Percentiles rank a stretch among this genome's conserved stretches.
These are phyloP conservation scores for Entomyzon cyanotis DNA, from an alignment of 2,113 vertebrate species.

Conservation along the genomic window DNA sequence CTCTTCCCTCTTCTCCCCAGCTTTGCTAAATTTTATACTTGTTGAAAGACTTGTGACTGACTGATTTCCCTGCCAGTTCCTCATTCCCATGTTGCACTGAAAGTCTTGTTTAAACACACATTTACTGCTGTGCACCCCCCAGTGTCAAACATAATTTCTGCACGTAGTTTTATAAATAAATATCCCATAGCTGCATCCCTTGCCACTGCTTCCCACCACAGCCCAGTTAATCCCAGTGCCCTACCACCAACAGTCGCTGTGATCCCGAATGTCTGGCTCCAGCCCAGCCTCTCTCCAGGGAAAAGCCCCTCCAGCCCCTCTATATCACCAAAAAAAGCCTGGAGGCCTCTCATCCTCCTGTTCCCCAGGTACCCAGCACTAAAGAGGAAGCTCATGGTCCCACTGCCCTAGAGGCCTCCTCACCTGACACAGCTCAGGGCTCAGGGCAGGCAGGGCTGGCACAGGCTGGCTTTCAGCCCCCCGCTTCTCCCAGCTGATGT, in stretches of 20 bases:
- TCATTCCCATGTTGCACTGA: background rate
- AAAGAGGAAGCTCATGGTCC: background rate
- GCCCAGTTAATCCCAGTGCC: background rate
- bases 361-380: background rate
- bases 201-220: background rate
- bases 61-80: background rate
- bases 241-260: accelerated
- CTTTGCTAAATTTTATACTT: background rate
- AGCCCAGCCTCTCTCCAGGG: background rate
- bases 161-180: background rate
- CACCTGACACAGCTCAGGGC: background rate
- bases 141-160: background rate
- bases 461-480: conserved; percentile 36
- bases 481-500: background rate
- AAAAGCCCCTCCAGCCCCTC: background rate
- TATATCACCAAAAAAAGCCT: background rate
- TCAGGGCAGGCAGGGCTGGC: conserved; percentile 51
- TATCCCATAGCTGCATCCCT: background rate
- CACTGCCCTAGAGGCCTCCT: background rate
- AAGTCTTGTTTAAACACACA: background rate
- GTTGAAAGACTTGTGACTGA: background rate
- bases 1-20: background rate
- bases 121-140: background rate
- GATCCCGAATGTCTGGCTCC: background rate
- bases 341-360: background rate